Evolutionary conservation across 2,888 invertebrate species (phyloP).

Genomic region (Andrena flavipes): DNA sequence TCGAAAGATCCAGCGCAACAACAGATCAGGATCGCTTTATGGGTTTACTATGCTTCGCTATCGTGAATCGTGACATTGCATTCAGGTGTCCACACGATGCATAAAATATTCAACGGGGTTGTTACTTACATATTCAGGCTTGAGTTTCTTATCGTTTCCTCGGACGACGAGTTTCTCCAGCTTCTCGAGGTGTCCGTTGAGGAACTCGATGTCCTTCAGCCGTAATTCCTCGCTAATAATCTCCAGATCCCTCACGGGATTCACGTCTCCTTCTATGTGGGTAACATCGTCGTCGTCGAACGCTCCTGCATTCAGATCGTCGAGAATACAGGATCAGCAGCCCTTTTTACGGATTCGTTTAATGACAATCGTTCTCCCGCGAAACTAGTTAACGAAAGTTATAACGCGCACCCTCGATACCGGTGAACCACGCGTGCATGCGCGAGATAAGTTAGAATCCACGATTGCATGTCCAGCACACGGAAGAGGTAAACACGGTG

Average conservation of each 20-base stretch:
- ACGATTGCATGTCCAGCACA: constrained; percentile 19
- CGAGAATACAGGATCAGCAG: not conserved
- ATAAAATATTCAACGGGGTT: not conserved
- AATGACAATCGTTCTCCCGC: constrained; percentile 22
- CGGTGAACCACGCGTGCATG: constrained; percentile 29
- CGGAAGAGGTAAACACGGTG: constrained; percentile 27
- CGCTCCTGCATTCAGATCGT: constrained; percentile 88
- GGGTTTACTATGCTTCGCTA: not conserved
- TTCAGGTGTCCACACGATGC: not conserved
- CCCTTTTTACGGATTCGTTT: not conserved
- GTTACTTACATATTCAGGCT: constrained; percentile 95
- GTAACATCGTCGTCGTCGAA: constrained; percentile 99
- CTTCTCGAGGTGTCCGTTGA: constrained; percentile 93
- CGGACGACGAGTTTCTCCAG: constrained; percentile 93
- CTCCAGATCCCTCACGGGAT: constrained; percentile 98
- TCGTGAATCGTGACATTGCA: not conserved
- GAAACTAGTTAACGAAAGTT: constrained; percentile 30
- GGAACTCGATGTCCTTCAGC: constrained; percentile 96
- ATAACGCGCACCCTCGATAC: constrained; percentile 21
- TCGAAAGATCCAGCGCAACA: constrained; percentile 11
- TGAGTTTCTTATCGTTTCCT: constrained; percentile 96
- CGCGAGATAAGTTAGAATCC: constrained; percentile 28
- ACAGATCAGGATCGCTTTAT: not conserved
- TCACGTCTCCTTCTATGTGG: constrained; percentile 99
- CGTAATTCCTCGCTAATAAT: constrained; percentile 98